Base-by-base conservation (phyloP, 2,113 vertebrate genomes). In the Microtus ochrogaster region DNA sequence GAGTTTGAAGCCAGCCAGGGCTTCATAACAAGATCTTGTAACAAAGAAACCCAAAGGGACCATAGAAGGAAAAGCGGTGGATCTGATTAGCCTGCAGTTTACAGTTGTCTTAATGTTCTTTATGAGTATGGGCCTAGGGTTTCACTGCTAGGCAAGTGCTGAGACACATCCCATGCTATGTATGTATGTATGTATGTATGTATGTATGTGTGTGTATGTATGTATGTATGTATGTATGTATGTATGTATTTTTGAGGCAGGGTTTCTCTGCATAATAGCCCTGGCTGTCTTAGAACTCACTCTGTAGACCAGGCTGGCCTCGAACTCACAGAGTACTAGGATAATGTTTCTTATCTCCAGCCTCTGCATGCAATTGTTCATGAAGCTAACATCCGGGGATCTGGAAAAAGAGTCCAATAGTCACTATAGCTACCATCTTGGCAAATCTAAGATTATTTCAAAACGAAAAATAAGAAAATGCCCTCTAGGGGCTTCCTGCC, bases 381-480 rank as follows among this genome's bases (percentile, higher is more conserved):
- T 49, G 36, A 95, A 9, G 30, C 13, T 36, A 85, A 24, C 17
- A 65, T 30, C 0, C 10, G 9, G 10, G 30, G 33, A 30, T 30
- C 41, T 0, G 0, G 16, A 28, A 8, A 4, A 86, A 65, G 7
- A 6, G 6, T 12, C 8, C 3, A 10, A 26, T n/a, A 22, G 21
- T 55, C 81, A 44, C 13, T 83, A n/a, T 36, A 47, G 36, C 30
- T 17, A 73, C 7, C 1, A 58, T 84, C 47, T 33, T 36, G 16
- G 77, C 16, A 44, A 58, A 87, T 74, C 28, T 33, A 61, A 61
- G 47, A 63, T 49, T 55, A 83, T 91, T 87, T 91, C 58, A 24
- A 49, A 84, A 65, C 7, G 24, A 13, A 73, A 49, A 58, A 11
- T 52, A 65, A 39, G 9, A 79, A n/a, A 41, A 39, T 26, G 9